Evolutionary conservation across 1,140 invertebrate species (phyloP), one percentile per base, ranked within the genome.

Genomic region (Bombus consobrinus): DNA sequence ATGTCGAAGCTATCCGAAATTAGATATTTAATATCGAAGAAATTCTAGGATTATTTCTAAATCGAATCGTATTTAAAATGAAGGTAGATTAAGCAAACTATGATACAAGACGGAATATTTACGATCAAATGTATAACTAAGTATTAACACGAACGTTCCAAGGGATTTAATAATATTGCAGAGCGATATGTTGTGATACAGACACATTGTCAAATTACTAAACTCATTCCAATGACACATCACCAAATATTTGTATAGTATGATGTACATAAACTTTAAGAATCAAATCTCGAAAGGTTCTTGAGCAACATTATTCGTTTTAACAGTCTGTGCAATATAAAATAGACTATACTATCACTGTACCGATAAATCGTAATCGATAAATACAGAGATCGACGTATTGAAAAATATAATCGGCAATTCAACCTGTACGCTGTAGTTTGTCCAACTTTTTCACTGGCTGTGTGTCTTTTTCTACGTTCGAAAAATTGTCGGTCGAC

Each of bases 401-500:
- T 18, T 37, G 3, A 68, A 32, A 25, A 10, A 25, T 28, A 22
- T 37, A 28, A 62, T 41, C n/a, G 32, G n/a, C 22, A 34, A 79
- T 77, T 39, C 25, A 5, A n/a, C 22, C 18, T 66, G 39, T 22
- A n/a, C n/a, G 3, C 10, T 43, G 37, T 25, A 62, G 43, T 22
- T 79, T 32, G n/a, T 34, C 18, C 32, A 15, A n/a, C 62, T 79
- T 79, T 79, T 66, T 41, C 62, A 79, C 39, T 79, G 77, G 62
- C 77, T 79, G 77, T 34, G 41, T 66, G 32, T 47, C 32, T 66
- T 79, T 34, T 47, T 15, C 3, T 5, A 34, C 25, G 18, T 43
- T 32, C 32, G 32, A 8, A 10, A 32, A 43, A 32, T 66, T 34
- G 9, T 6, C 4, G 28, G 25, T 18, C 32, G 39, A n/a, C 15